These are phyloP conservation scores for Deilephila porcellus DNA, from an alignment of 2,888 invertebrate genomes.

Conservation along the genomic window DNA sequence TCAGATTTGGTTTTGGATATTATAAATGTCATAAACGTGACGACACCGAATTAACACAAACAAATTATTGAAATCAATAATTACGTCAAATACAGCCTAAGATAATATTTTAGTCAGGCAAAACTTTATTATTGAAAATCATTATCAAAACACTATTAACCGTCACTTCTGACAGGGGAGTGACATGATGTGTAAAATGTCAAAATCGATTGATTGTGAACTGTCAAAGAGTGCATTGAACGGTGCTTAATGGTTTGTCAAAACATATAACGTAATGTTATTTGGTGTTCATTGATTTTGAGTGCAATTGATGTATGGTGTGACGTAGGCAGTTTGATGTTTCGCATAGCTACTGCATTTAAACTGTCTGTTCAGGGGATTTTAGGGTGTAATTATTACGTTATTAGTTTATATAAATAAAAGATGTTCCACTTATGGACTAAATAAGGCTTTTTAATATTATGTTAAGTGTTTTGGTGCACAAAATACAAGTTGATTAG, in stretches of 20 bases:
- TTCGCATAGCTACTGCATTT: conserved; percentile 53
- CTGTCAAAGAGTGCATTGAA: conserved; percentile 55
- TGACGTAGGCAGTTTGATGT: conserved; percentile 59
- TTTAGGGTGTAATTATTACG: neutral
- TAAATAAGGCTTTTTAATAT: too few species aligned
- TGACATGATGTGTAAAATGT: conserved; percentile 77
- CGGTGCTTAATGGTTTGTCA: conserved; percentile 77
- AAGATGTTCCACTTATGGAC: too few species aligned
- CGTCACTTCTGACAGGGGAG: conserved; percentile 41
- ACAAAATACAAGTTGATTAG: too few species aligned
- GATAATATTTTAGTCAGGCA: neutral
- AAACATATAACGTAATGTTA: conserved; percentile 76
- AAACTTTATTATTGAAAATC: neutral
- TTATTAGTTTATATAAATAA: too few species aligned
- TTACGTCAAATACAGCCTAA: neutral
- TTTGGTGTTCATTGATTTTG: conserved; percentile 60
- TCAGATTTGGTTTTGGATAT: too few species aligned
- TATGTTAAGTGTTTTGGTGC: too few species aligned
- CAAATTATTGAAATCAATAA: too few species aligned
- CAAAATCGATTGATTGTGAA: conserved; percentile 67
- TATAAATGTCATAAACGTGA: too few species aligned
- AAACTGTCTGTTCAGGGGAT: neutral
- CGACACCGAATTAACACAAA: too few species aligned
- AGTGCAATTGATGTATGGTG: conserved; percentile 69
- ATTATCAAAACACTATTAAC: neutral